phyloP scores from a whole-genome alignment of 2,888 invertebrate genomes.

The Ashinkailepas kermadecensis region DNA sequence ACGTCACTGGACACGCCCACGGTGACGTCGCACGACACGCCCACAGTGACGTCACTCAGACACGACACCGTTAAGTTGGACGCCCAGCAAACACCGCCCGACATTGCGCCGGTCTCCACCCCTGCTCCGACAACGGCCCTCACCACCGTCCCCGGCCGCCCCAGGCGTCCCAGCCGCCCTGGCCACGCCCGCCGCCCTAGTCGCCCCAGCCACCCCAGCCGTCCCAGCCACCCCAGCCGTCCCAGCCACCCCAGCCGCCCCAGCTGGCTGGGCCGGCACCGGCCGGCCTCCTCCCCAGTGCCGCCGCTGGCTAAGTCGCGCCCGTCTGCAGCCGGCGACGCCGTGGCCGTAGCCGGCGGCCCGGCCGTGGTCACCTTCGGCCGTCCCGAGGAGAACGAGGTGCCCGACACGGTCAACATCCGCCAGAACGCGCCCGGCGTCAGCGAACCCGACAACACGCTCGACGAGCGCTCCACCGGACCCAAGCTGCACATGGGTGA shows the following conservation, averaged over 20 bases:
- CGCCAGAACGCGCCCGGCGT: constrained; percentile 30
- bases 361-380: constrained; percentile 16
- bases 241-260: neutral
- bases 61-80: no score
- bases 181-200: neutral
- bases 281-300: no score
- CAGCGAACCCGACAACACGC: constrained; percentile 21
- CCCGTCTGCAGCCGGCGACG: neutral
- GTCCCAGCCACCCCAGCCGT: neutral
- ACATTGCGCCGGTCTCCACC: no score
- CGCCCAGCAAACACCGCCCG: no score
- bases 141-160: no score
- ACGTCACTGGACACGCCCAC: no score
- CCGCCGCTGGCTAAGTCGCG: neutral
- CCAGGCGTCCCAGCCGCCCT: no score
- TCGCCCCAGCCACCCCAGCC: constrained; percentile 21
- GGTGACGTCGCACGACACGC: no score
- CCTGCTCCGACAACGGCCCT: no score
- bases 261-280: neutral
- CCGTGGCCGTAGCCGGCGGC: constrained; percentile 6
- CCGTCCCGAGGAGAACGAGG: constrained; percentile 59
- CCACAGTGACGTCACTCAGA: no score
- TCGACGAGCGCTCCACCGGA: constrained; percentile 8
- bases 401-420: constrained; percentile 44
- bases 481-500: constrained; percentile 22